Percentiles rank a stretch among this genome's conserved stretches.
phyloP scores from a whole-genome alignment of 2,888 invertebrate species.

The Panzeria rudis region DNA sequence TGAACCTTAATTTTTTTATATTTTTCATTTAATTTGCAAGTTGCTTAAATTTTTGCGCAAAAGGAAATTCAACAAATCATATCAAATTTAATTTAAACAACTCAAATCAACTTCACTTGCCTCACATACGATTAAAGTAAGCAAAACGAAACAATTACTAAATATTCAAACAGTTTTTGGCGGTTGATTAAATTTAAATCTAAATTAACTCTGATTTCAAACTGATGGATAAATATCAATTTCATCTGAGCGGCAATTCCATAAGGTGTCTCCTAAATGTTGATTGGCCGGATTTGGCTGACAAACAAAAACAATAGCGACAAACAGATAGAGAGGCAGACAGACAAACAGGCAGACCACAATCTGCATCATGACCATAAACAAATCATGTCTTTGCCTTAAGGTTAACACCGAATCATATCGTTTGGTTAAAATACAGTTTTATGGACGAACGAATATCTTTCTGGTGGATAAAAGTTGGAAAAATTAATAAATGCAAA shows the following conservation, averaged over 20 bases:
- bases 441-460: slow-evolving; percentile 7
- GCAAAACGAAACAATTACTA: slow-evolving; percentile 27
- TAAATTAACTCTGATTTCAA: slow-evolving; percentile 55
- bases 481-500: slow-evolving; percentile 68
- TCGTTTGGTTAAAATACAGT: slow-evolving; percentile 21
- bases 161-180: slow-evolving; percentile 27
- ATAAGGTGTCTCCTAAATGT: slow-evolving; percentile 49
- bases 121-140: not conserved
- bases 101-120: slow-evolving; percentile 28
- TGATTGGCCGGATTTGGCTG: slow-evolving; percentile 16
- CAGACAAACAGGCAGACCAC: slow-evolving; percentile 8
- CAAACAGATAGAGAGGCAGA: not conserved
- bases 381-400: slow-evolving; percentile 71
- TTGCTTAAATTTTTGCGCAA: slow-evolving; percentile 1
- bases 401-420: slow-evolving; percentile 59
- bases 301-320: not conserved
- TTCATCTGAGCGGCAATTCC: slow-evolving; percentile 25
- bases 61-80: slow-evolving; percentile 58
- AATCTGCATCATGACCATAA: slow-evolving; percentile 66
- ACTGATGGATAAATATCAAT: slow-evolving; percentile 41
- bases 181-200: slow-evolving; percentile 48
- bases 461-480: slow-evolving; percentile 9
- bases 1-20: slow-evolving; percentile 21
- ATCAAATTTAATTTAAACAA: slow-evolving; percentile 30
- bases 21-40: slow-evolving; percentile 44